Percentiles rank a stretch among this genome's conserved stretches.
Evolutionary conservation across 1,140 invertebrate genomes (phyloP).

Genomic region (Neodiprion virginianus): DNA sequence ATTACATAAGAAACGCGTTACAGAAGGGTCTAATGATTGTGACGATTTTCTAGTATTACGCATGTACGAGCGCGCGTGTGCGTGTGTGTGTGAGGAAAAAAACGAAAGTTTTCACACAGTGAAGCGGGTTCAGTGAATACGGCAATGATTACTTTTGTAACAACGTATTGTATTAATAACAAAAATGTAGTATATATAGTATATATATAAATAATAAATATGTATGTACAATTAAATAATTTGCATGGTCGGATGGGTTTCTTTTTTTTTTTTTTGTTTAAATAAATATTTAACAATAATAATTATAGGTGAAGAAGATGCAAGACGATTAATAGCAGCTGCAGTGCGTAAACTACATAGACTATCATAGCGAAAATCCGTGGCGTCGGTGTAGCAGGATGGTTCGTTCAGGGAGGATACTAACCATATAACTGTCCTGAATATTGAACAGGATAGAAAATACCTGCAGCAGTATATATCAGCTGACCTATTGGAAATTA

Average conservation of each 20-base stretch:
- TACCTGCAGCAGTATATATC: too few relatives aligned
- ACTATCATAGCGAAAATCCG: not conserved
- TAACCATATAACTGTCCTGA: too few relatives aligned
- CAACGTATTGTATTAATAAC: constrained; percentile 50
- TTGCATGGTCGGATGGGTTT: not conserved
- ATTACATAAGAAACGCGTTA: constrained; percentile 23
- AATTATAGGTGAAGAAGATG: constrained; percentile 12
- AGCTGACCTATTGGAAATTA: too few relatives aligned
- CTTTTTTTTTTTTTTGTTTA: too few relatives aligned
- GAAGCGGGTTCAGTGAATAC: constrained; percentile 52
- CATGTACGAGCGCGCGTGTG: too few relatives aligned
- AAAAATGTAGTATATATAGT: not conserved
- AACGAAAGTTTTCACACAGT: constrained; percentile 19
- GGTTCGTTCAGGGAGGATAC: too few relatives aligned
- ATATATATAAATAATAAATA: not conserved
- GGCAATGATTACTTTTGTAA: constrained; percentile 49
- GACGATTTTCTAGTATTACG: not conserved
- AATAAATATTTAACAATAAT: not conserved
- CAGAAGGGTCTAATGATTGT: constrained; percentile 21
- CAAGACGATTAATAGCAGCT: constrained; percentile 19
- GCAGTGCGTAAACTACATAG: too few relatives aligned
- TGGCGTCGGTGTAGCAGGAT: not conserved
- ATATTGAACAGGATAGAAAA: too few relatives aligned
- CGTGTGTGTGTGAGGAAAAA: constrained; percentile 15
- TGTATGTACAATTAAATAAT: constrained; percentile 41